Conservation (phyloP, 2,888 invertebrate genomes). For the Epinotia ramella region DNA sequence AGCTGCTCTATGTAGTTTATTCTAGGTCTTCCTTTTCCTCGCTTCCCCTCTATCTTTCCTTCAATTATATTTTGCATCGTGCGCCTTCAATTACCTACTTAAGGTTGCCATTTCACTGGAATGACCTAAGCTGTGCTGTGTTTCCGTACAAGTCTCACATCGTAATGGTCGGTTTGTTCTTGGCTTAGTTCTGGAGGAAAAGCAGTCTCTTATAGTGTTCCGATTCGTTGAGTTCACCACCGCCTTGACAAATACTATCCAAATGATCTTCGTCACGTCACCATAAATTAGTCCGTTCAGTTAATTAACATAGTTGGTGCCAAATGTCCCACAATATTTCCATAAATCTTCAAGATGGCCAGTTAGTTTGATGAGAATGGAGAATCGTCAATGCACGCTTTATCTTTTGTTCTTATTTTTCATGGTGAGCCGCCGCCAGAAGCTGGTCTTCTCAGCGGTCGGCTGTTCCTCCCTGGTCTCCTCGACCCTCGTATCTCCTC, state of each 20-base stretch:
- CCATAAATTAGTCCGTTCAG: background rate
- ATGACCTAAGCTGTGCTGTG: background rate
- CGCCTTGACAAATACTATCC: background rate
- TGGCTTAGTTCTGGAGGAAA: background rate
- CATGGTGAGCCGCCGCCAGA: slow-evolving; percentile 89
- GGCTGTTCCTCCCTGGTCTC: slow-evolving; percentile 78
- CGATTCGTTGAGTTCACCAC: background rate
- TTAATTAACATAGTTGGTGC: slow-evolving; percentile 13
- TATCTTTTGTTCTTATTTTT: slow-evolving; percentile 89
- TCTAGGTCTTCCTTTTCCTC: no score
- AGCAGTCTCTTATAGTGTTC: background rate
- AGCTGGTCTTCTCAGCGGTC: slow-evolving; percentile 86
- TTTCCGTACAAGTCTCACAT: background rate
- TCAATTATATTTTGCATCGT: no score
- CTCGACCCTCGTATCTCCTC: slow-evolving; percentile 84
- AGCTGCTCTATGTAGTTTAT: no score
- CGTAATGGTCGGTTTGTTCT: background rate
- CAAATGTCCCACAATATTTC: slow-evolving; percentile 12
- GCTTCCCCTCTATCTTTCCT: no score
- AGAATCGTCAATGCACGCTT: slow-evolving; percentile 64
- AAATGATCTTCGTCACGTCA: background rate
- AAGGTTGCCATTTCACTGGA: background rate
- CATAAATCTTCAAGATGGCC: slow-evolving; percentile 38
- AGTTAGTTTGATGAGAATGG: slow-evolving; percentile 56
- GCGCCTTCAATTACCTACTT: background rate